Evolutionary conservation across 2,888 invertebrate genomes (phyloP), one percentile per base, ranked within the genome.

Genomic region (Drosophila mimica): DNA sequence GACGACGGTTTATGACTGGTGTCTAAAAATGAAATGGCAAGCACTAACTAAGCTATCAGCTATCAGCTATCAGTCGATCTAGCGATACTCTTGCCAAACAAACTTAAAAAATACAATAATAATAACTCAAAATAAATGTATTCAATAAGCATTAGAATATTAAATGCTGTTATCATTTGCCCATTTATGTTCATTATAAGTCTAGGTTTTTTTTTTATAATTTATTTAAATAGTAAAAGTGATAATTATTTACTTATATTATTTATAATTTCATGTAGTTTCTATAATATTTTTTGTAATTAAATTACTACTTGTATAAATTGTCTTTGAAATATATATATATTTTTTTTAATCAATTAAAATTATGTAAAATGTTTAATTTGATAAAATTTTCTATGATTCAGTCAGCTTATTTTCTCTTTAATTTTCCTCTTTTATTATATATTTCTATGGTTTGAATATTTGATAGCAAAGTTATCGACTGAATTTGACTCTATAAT

Each of bases 1-100:
- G 49, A 60, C 70, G 46, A 61, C 65, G 59, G 61, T 61, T 60
- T 72, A 61, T 77, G 86, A 72, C 74, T 64, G 48, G 71, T 71
- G 76, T 51, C 74, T 70, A 59, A 68, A 72, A 82, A 71, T 68
- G 61, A 66, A 81, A 69, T 70, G 66, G 63, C 61, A 73, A 79
- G 66, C 48, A 64, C 25, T 54, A 17, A 38, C n/a, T n/a, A 25
- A 25, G 25, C 25, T 25, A 25, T 25, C 25, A 25, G 7, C 17
- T 7, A 56, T 3, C 15, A 38, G 28, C 4, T 0, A 46, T 8
- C 46, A 46, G 46, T 46, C 54, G 54, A 56, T 8, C 4, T n/a
- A 1, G n/a, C 7, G 30, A 56, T 30, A 30, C 56, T 28, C 56
- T 56, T n/a, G 4, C 3, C 8, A n/a, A 28, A 30, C n/a, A 3